Conservation (phyloP, 1,140 invertebrate species). For the Drosophila sproati region DNA sequence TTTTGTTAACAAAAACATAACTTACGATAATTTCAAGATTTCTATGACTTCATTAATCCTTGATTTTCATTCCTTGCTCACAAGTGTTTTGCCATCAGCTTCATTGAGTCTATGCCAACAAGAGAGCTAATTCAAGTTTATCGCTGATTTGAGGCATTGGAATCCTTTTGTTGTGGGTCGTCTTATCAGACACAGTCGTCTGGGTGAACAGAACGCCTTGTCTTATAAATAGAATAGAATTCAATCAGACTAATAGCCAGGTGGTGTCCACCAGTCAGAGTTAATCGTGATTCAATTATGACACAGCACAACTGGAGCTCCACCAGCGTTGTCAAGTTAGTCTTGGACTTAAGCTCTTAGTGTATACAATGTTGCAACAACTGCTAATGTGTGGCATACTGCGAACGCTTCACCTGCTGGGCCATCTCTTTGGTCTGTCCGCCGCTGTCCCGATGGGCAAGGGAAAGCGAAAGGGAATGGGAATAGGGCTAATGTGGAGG, state of each 20-base stretch:
- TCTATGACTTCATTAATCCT: not conserved
- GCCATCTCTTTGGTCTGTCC: constrained; percentile 52
- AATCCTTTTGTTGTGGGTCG: constrained; percentile 30
- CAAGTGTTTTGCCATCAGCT: too few relatives aligned
- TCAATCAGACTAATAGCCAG: constrained; percentile 73
- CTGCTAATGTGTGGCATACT: constrained; percentile 29
- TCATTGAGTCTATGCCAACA: not conserved
- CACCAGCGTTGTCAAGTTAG: not conserved
- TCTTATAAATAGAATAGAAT: constrained; percentile 61
- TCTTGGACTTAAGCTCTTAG: not conserved
- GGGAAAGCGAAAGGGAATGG: too few relatives aligned
- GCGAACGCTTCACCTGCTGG: constrained; percentile 37
- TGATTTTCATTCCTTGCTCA: not conserved
- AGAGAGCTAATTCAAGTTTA: not conserved
- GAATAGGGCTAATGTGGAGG: too few relatives aligned
- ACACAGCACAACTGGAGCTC: constrained; percentile 3
- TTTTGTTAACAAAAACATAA: too few relatives aligned
- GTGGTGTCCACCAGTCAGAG: not conserved
- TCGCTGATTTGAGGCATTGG: not conserved
- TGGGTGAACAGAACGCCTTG: constrained; percentile 54
- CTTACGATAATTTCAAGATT: too few relatives aligned
- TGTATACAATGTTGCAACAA: constrained; percentile 14
- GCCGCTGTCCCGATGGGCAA: constrained; percentile 8
- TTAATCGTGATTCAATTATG: constrained; percentile 49
- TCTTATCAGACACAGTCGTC: too few relatives aligned